Evolutionary conservation across 2,113 vertebrate species (phyloP).

Genomic region (Setophaga coronata): DNA sequence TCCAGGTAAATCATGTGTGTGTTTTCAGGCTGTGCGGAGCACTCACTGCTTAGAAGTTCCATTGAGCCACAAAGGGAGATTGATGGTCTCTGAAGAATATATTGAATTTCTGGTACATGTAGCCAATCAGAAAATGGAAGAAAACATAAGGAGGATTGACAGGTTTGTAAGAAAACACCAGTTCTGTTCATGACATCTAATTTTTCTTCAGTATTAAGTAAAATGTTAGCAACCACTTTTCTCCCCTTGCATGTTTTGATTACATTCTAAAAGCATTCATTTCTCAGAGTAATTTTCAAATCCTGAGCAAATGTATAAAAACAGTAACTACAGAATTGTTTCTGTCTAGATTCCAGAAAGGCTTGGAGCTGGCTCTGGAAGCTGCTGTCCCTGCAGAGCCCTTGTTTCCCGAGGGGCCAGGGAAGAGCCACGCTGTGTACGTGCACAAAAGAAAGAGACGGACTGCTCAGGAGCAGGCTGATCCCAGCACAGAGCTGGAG

Average conservation of each 20-base stretch:
- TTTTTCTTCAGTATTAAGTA: not conserved
- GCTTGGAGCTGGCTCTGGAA: conserved; percentile 75
- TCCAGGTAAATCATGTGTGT: not conserved
- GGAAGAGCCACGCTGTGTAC: conserved; percentile 16
- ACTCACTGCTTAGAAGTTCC: conserved; percentile 94
- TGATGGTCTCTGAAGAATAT: conserved; percentile 87
- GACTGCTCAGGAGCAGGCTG: not conserved
- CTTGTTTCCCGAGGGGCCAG: not conserved
- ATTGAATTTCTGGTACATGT: conserved; percentile 81
- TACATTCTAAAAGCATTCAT: not conserved
- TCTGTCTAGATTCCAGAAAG: conserved; percentile 79
- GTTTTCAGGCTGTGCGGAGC: conserved; percentile 87
- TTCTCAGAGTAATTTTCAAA: not conserved
- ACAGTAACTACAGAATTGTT: not conserved
- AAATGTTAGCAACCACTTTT: not conserved
- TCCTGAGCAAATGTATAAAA: not conserved
- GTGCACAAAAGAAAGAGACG: conserved; percentile 70
- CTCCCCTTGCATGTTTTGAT: not conserved
- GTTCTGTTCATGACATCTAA: not conserved
- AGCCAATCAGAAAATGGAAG: conserved; percentile 92
- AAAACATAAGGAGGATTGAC: conserved; percentile 86
- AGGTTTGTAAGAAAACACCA: conserved; percentile 75
- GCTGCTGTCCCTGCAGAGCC: not conserved
- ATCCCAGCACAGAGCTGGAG: not conserved
- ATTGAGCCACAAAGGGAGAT: conserved; percentile 78